A percentile compares a stretch with the other conserved stretches of the same genome.
These are phyloP conservation scores for Balaenoptera acutorostrata DNA, from an alignment of 2,113 vertebrate genomes.

Conservation along the genomic window DNA sequence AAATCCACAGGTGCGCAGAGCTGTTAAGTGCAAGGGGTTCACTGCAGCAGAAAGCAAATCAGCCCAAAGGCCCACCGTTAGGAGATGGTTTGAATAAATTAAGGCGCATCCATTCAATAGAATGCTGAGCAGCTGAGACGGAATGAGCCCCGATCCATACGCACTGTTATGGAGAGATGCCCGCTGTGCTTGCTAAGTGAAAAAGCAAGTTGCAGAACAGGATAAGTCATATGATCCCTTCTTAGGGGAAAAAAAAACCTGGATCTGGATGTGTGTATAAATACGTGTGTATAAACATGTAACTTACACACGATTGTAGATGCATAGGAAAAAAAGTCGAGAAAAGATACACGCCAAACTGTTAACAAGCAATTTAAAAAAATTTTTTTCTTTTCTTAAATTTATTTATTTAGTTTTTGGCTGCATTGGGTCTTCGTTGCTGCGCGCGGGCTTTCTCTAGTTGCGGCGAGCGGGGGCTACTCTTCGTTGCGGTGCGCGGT, in stretches of 20 bases:
- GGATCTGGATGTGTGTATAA: not conserved
- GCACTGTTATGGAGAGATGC: not conserved
- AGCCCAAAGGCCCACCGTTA: not conserved
- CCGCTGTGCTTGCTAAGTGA: not conserved
- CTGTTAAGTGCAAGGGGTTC: not conserved
- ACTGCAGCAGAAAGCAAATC: not conserved
- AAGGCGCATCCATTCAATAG: not conserved
- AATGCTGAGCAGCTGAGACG: not conserved
- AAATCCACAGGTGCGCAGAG: not conserved
- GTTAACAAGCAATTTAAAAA: not conserved
- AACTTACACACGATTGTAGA: not conserved
- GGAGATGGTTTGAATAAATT: not conserved
- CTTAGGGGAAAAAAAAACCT: not conserved
- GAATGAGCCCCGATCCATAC: not conserved
- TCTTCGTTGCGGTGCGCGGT: too few species aligned
- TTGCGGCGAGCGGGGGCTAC: too few species aligned
- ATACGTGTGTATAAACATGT: not conserved
- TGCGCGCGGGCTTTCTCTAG: too few species aligned
- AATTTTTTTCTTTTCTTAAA: too few species aligned
- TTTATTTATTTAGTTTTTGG: too few species aligned
- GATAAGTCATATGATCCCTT: not conserved
- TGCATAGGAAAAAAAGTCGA: not conserved
- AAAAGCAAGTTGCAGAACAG: not conserved
- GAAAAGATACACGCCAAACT: not conserved
- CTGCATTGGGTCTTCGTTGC: too few species aligned